Conservation (phyloP, 2,888 invertebrate genomes). For the Phortica magna region DNA sequence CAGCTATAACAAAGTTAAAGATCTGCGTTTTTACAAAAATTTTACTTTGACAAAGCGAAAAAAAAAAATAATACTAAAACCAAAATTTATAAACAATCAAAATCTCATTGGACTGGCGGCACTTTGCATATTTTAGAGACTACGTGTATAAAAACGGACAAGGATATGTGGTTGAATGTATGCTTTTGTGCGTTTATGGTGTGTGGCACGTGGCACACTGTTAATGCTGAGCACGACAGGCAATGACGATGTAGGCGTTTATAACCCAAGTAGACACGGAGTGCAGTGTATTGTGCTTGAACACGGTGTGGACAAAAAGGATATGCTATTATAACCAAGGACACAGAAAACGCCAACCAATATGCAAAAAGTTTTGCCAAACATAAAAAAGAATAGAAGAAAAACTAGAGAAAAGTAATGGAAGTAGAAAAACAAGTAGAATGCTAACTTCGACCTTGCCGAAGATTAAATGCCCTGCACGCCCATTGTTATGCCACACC, state of each 20-base stretch:
- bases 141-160: neutral
- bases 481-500: too few relatives aligned
- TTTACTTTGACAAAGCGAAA: neutral
- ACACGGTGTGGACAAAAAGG: neutral
- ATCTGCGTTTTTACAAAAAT: too few relatives aligned
- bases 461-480: too few relatives aligned
- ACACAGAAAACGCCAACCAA: constrained; percentile 46
- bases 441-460: too few relatives aligned
- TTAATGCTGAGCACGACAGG: neutral
- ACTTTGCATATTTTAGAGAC: too few relatives aligned
- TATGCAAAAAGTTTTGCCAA: constrained; percentile 60
- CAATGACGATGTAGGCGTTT: neutral
- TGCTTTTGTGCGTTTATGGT: constrained; percentile 35
- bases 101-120: constrained; percentile 38
- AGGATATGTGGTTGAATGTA: constrained; percentile 20
- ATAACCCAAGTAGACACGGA: neutral
- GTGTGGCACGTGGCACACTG: constrained; percentile 30
- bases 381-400: constrained; percentile 37
- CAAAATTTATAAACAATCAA: constrained; percentile 39
- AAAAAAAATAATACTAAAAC: neutral
- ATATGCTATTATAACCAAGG: constrained; percentile 41
- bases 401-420: constrained; percentile 29
- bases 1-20: too few relatives aligned
- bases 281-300: neutral
- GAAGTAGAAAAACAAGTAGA: neutral